These are phyloP conservation scores for Dreissena rostriformis DNA, from an alignment of 1,140 invertebrate species.

Conservation along the genomic window DNA sequence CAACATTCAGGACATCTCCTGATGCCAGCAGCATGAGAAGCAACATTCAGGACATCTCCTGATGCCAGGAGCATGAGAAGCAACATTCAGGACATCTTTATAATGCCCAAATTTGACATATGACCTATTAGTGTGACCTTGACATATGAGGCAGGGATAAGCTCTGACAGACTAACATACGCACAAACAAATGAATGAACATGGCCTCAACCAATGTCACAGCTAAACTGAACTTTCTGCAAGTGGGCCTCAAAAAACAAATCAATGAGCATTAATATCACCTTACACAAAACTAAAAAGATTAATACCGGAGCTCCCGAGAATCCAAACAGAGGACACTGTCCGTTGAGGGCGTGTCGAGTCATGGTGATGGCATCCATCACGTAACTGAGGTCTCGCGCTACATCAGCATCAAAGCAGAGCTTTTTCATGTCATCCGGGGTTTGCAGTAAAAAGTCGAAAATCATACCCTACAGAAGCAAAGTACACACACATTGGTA, in stretches of 20 bases:
- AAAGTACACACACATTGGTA: too few species aligned
- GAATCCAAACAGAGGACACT: slow-evolving; percentile 97
- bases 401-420: slow-evolving; percentile 86
- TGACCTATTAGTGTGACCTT: too few species aligned
- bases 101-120: too few species aligned
- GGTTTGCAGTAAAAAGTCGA: slow-evolving; percentile 90
- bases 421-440: slow-evolving; percentile 87
- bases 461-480: slow-evolving; percentile 89
- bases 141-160: too few species aligned
- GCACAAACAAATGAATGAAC: not conserved
- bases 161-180: too few species aligned
- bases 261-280: not conserved
- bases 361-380: slow-evolving; percentile 97
- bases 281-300: slow-evolving; percentile 1
- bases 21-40: too few species aligned
- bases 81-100: too few species aligned
- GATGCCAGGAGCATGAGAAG: too few species aligned
- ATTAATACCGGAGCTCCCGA: slow-evolving; percentile 92
- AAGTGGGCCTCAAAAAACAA: not conserved
- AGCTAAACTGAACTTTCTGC: not conserved
- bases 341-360: slow-evolving; percentile 92
- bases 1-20: too few species aligned
- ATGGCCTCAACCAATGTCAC: not conserved
- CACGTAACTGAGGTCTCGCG: slow-evolving; percentile 92
- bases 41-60: too few species aligned